Base-by-base conservation (phyloP, 2,888 invertebrate species). In the Dynastes maya region DNA sequence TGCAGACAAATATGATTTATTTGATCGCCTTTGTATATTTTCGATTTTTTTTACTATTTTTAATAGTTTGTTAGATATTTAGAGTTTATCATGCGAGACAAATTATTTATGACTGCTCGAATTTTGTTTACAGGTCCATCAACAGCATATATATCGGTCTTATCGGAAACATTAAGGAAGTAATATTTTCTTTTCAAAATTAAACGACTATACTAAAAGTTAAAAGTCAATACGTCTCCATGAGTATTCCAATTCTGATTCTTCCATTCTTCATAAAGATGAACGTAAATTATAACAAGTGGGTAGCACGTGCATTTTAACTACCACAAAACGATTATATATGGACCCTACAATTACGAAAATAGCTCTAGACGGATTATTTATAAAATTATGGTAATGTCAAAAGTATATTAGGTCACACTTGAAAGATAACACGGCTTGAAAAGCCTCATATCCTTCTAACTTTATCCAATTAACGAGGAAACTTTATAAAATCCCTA, bases 111-210 rank as follows among this genome's bases (percentile, higher is more conserved):
- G 4, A 11, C 27, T 53, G 5, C 37, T 72, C 9, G 22, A 61
- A 74, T 40, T 74, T 29, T 45, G 61, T 61, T 61, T 61, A 37
- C 29, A 61, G 13, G 16, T 63, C 55, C 27, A 63, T 55, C 61
- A 22, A 74, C 11, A n/a, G 61, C 13, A 27, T 29, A 29, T 68
- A 9, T 13, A 29, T 13, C 2, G 5, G 11, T 8, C 45, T 74
- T 74, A 74, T 74, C 72, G 6, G 27, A 27, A 22, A 40, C 27
- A 74, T 74, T 74, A 9, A 45, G 72, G 61, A 74, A 74, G 61
- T 45, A 2, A 40, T 74, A 61, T 61, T 74, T 74, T 37, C 22
- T 45, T 40, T 51, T 40, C 2, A 29, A 22, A 45, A 22, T 74
- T 74, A 6, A 9, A 61, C 27, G 22, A 13, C 16, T 1, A 1